A percentile compares a stretch with the other conserved stretches of the same genome.
These are phyloP conservation scores for Cuculus canorus DNA, from an alignment of 2,797 vertebrate genomes.

Conservation along the genomic window DNA sequence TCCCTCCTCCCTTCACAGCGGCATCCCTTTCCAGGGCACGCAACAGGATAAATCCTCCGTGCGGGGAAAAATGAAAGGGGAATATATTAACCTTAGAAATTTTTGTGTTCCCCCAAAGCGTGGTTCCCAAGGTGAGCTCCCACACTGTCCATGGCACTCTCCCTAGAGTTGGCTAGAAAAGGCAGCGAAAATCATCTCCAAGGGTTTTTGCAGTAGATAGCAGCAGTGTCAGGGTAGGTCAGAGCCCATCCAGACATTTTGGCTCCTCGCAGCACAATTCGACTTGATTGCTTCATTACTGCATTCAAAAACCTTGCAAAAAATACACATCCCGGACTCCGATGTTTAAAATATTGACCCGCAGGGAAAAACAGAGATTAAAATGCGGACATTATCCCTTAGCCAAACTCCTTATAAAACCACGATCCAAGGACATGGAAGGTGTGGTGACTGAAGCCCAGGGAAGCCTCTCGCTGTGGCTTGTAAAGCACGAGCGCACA, in stretches of 20 bases:
- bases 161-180: neutral
- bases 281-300: constrained; percentile 53
- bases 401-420: constrained; percentile 61
- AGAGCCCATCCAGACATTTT: constrained; percentile 47
- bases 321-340: neutral
- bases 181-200: neutral
- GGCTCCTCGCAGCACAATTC: constrained; percentile 38
- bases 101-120: neutral
- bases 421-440: constrained; percentile 65
- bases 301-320: neutral
- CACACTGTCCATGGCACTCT: neutral
- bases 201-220: constrained; percentile 2
- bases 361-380: constrained; percentile 49
- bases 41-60: neutral
- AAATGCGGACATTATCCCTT: constrained; percentile 67
- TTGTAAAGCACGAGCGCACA: constrained; percentile 64
- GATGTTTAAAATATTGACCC: constrained; percentile 39
- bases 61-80: neutral
- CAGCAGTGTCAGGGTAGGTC: constrained; percentile 41
- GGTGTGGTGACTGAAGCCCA: constrained; percentile 62
- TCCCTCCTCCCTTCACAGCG: neutral
- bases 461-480: constrained; percentile 53
- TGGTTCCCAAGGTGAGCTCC: neutral
- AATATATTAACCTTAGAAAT: neutral
- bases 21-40: neutral